These are phyloP conservation scores for Formicarius rufipectus DNA, from an alignment of 2,113 vertebrate genomes.

Conservation along the genomic window DNA sequence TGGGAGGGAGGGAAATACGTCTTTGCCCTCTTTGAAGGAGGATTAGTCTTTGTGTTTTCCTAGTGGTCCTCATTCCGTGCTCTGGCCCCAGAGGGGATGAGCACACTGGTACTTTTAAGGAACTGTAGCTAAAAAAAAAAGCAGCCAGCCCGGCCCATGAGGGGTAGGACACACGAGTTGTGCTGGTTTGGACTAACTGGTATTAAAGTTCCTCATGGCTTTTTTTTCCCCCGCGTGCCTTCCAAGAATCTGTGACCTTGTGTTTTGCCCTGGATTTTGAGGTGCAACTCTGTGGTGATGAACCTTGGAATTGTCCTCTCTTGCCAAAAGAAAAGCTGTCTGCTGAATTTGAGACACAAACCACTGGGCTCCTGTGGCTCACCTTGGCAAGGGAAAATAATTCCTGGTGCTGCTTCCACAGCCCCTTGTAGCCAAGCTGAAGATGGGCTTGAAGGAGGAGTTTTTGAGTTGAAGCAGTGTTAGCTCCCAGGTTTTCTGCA, in stretches of 20 bases:
- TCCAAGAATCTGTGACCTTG: background rate
- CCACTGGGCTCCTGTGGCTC: background rate
- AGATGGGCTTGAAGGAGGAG: background rate
- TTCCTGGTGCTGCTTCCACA: background rate
- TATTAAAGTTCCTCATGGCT: accelerated
- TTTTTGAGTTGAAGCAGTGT: background rate
- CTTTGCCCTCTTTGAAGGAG: background rate
- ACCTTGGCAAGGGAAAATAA: background rate
- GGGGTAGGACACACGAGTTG: background rate
- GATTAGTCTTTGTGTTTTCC: background rate
- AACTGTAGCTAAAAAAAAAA: background rate
- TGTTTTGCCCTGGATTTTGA: background rate
- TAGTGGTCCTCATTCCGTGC: background rate
- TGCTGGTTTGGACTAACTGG: background rate
- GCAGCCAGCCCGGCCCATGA: background rate
- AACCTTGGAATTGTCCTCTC: background rate
- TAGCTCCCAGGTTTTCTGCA: background rate
- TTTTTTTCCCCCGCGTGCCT: accelerated
- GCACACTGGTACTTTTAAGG: background rate
- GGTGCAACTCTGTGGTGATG: background rate
- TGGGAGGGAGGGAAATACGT: accelerated
- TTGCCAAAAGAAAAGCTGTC: background rate
- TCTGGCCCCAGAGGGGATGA: accelerated
- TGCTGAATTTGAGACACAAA: background rate
- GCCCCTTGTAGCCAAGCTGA: background rate